A percentile compares a stretch with the other conserved stretches of the same genome.
These are phyloP conservation scores for Myotis davidii DNA, from an alignment of 2,113 vertebrate species.

Conservation along the genomic window DNA sequence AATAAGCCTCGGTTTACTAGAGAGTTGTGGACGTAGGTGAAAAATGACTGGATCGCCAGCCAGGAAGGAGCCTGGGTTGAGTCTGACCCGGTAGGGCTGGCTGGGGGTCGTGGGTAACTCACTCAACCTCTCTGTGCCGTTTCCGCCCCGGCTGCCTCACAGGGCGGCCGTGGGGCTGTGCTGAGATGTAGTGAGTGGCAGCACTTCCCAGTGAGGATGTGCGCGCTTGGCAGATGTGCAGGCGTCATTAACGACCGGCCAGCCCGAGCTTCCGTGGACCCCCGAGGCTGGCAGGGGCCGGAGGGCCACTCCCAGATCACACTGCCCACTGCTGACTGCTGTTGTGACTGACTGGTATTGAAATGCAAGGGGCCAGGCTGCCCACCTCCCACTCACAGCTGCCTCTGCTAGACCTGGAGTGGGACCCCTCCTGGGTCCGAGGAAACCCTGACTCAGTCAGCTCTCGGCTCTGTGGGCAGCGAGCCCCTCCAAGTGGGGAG, in stretches of 20 bases:
- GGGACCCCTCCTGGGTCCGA: neutral
- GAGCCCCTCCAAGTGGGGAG: neutral
- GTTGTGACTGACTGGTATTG: neutral
- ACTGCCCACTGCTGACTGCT: neutral
- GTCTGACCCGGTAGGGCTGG: neutral
- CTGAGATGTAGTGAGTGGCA: accelerated
- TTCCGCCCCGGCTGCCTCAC: neutral
- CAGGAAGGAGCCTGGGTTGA: neutral
- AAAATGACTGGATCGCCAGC: accelerated
- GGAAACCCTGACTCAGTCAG: neutral
- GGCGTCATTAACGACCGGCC: neutral
- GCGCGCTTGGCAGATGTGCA: accelerated
- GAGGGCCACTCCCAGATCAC: neutral
- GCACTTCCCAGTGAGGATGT: neutral
- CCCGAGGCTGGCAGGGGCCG: neutral
- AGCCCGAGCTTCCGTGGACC: neutral
- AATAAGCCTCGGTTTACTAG: too few species aligned
- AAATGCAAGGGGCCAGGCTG: neutral
- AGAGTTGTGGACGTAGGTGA: accelerated
- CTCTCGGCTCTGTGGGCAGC: neutral
- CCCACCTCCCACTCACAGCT: neutral
- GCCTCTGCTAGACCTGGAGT: neutral
- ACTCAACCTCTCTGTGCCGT: neutral
- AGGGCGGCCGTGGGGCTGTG: neutral
- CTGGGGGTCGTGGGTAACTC: neutral